Evolutionary conservation across 2,113 vertebrate genomes (phyloP).

Genomic region (Kobus ellipsiprymnus): DNA sequence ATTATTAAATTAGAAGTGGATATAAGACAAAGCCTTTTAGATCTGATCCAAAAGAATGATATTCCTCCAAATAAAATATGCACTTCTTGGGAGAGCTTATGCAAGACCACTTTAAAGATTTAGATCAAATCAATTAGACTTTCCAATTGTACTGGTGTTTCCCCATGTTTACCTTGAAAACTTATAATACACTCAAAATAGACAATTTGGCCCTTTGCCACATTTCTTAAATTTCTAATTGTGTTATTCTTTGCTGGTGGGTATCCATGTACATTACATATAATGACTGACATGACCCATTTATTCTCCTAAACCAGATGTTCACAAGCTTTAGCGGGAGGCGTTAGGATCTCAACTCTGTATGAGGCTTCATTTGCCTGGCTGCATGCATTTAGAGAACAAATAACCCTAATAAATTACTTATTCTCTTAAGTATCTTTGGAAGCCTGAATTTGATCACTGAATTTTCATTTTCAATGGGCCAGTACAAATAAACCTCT

Average conservation of each 20-base stretch:
- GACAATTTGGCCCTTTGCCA: not conserved
- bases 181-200: not conserved
- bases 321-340: not conserved
- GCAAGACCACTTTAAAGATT: not conserved
- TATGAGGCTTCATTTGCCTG: not conserved
- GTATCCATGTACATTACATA: not conserved
- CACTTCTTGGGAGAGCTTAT: not conserved
- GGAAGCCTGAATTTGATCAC: not conserved
- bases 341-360: not conserved
- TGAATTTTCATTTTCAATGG: not conserved
- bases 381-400: not conserved
- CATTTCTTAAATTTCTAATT: not conserved
- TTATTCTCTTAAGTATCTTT: constrained; percentile 1
- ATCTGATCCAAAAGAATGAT: not conserved
- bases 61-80: not conserved
- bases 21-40: not conserved
- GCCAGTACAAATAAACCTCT: not conserved
- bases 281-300: not conserved
- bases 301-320: not conserved
- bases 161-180: not conserved
- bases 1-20: not conserved
- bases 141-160: not conserved
- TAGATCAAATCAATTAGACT: not conserved
- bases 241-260: not conserved
- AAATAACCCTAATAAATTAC: constrained; percentile 9